Base-by-base conservation (phyloP, 2,113 vertebrate species). In the Myiozetetes cayanensis region DNA sequence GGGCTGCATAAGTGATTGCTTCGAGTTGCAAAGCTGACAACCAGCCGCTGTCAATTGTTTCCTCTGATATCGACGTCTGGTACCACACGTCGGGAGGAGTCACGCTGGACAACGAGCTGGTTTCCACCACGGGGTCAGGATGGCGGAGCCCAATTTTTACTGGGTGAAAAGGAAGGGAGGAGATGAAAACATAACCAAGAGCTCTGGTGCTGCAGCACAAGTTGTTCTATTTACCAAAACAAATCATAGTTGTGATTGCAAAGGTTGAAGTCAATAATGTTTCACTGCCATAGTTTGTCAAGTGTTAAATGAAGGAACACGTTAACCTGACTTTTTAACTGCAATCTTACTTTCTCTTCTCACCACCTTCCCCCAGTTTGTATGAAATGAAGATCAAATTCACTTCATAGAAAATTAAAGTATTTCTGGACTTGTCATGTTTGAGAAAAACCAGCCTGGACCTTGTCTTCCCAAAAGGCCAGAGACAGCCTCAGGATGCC, bases 11-110 rank as follows among this genome's bases (percentile, higher is more conserved):
- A 12, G 99, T 99, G 90, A 99, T 98, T 12, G 99, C 99, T 96
- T 99, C 99, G 16, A 99, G 98, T 52, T 99, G 99, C 96, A 99
- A 96, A 23, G 99, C 99, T 28, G 99, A 99, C 56, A 99, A 87
- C 98, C 99, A 99, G 83, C 99, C 99, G 33, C 98, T 98, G 74
- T 99, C 99, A 44, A 99, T 99, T n/a, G 97, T 98, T 96, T 99
- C 99, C 93, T 99, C 99, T 47, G 99, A 98, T 96, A 99, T 99
- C 59, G 99, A 98, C 12, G 99, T 98, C 93, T 99, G 98, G 97
- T 99, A 99, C 99, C 99, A 99, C 71, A 99, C 99, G 61, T 99
- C 98, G 39, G 99, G 99, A 72, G 99, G 99, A 47, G 95, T 99
- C 31, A 99, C 99, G 20, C 99, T 99, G 91, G 99, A 99, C 65